These are phyloP conservation scores for Chrysemys picta DNA, from an alignment of 2,113 vertebrate species.

Conservation along the genomic window DNA sequence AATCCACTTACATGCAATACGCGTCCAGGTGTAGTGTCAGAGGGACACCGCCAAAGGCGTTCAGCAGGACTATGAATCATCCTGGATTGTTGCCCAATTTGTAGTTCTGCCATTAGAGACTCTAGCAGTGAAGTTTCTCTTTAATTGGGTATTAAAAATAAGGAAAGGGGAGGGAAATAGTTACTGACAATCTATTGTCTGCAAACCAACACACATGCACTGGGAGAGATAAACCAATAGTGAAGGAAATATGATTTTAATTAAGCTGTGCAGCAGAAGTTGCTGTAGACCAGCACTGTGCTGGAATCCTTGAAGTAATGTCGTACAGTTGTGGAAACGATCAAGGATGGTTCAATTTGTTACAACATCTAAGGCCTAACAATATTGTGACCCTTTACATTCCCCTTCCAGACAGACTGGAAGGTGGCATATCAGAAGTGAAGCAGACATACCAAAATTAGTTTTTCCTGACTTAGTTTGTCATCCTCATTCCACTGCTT, in stretches of 20 bases:
- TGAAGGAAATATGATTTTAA: background rate
- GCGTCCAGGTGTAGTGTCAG: background rate
- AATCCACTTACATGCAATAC: background rate
- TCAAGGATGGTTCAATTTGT: accelerated
- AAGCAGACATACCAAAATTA: conserved; percentile 61
- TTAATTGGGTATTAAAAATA: conserved; percentile 56
- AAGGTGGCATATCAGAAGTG: conserved; percentile 48
- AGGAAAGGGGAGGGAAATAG: conserved; percentile 14
- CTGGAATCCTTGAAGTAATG: background rate
- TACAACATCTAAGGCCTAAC: background rate
- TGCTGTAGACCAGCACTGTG: background rate
- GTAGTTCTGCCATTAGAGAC: conserved; percentile 23
- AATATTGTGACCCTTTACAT: conserved; percentile 18
- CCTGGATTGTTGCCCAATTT: conserved; percentile 31
- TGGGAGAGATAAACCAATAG: conserved; percentile 33
- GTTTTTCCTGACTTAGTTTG: conserved; percentile 46
- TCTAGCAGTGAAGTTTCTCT: conserved; percentile 47
- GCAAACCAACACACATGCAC: conserved; percentile 57
- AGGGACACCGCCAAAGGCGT: conserved; percentile 20
- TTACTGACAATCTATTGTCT: conserved; percentile 42
- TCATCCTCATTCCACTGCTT: conserved; percentile 56
- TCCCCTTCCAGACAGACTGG: conserved; percentile 40
- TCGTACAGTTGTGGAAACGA: background rate
- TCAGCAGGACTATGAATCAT: conserved; percentile 63
- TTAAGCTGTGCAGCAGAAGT: background rate